Evolutionary conservation across 1,140 invertebrate species (phyloP).

Genomic region (Heliconius congener): DNA sequence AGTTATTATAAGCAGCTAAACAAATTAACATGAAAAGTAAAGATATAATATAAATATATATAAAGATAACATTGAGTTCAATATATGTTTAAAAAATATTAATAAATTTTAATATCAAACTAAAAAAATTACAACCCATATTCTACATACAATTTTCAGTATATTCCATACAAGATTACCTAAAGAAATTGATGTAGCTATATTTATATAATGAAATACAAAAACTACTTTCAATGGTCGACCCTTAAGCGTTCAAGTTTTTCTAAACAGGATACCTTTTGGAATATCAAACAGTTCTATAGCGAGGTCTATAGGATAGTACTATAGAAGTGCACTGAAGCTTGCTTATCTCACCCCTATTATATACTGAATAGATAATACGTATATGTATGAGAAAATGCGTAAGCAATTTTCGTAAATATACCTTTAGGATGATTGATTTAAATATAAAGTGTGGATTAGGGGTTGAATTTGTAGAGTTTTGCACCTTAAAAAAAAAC

Average conservation of each 20-base stretch:
- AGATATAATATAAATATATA: background rate
- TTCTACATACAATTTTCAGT: background rate
- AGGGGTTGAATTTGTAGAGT: too few species aligned
- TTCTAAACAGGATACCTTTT: constrained; percentile 5
- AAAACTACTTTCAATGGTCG: constrained; percentile 5
- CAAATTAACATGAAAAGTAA: background rate
- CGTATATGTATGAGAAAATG: constrained; percentile 2
- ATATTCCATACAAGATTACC: background rate
- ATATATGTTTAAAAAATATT: too few species aligned
- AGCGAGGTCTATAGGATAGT: background rate
- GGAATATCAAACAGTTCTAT: background rate
- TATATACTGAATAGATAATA: constrained; percentile 21
- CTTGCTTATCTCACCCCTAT: constrained; percentile 38
- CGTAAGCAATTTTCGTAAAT: constrained; percentile 2
- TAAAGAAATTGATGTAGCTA: background rate
- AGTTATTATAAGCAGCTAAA: background rate
- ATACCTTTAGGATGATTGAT: background rate
- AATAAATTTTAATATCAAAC: too few species aligned
- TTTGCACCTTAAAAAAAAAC: too few species aligned
- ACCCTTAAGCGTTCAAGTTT: background rate
- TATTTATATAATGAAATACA: background rate
- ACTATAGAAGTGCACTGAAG: constrained; percentile 42
- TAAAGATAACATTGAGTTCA: background rate
- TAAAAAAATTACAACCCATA: too few species aligned
- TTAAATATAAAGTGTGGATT: background rate